phyloP scores from a whole-genome alignment of 1,140 invertebrate species.

The Cylas formicarius region DNA sequence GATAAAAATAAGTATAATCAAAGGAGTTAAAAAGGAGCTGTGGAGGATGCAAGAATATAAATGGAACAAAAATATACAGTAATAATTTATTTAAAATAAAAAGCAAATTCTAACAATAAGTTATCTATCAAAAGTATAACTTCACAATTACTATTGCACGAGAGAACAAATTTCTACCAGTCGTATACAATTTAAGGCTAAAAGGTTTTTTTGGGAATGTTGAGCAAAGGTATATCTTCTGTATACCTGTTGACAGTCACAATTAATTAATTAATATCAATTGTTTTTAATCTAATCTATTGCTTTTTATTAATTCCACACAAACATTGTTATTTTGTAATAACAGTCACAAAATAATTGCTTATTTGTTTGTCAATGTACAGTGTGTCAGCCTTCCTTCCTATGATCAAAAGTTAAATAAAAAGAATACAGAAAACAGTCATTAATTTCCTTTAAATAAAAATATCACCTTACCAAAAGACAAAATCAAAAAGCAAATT shows the following conservation, averaged over 20 bases:
- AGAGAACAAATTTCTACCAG: slow-evolving; percentile 31
- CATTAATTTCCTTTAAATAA: slow-evolving; percentile 1
- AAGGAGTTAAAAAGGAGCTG: too few species aligned
- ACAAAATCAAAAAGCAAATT: slow-evolving; percentile 8
- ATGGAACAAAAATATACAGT: slow-evolving; percentile 7
- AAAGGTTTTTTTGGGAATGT: slow-evolving; percentile 27
- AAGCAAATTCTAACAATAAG: slow-evolving; percentile 32
- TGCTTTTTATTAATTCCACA: neutral
- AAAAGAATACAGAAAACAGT: slow-evolving; percentile 3
- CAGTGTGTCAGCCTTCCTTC: neutral
- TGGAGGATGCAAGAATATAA: too few species aligned
- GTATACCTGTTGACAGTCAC: slow-evolving; percentile 11
- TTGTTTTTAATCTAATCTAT: neutral
- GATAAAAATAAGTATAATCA: too few species aligned
- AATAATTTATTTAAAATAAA: slow-evolving; percentile 34
- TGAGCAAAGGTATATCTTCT: slow-evolving; percentile 16
- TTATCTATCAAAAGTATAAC: slow-evolving; percentile 30
- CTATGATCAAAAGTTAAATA: slow-evolving; percentile 1
- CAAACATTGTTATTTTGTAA: slow-evolving; percentile 5
- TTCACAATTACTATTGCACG: slow-evolving; percentile 34
- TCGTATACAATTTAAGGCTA: slow-evolving; percentile 38
- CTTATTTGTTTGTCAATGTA: slow-evolving; percentile 9
- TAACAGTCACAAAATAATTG: slow-evolving; percentile 13
- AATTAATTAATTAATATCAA: slow-evolving; percentile 8
- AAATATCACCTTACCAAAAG: slow-evolving; percentile 2